phyloP scores from a whole-genome alignment of 2,113 vertebrate species.

The Mus musculus region DNA sequence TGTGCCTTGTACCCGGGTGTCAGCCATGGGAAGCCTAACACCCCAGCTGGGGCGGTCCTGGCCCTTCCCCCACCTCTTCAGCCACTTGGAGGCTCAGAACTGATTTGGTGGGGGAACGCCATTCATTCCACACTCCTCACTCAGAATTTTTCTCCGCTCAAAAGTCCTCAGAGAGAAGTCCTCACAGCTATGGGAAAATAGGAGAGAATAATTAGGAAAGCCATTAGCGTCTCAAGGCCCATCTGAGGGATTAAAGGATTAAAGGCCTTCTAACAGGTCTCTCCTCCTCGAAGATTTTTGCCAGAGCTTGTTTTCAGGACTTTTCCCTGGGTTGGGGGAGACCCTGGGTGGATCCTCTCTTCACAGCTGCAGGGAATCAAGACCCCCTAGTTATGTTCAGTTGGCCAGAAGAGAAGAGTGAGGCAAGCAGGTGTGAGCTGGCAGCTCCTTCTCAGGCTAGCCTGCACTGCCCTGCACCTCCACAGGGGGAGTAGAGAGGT shows the following conservation, averaged over 20 bases:
- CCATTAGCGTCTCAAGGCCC: constrained; percentile 87
- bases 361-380: constrained; percentile 60
- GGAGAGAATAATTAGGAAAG: constrained; percentile 87
- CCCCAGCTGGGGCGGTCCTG: constrained; percentile 69
- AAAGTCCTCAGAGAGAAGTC: constrained; percentile 85
- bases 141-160: constrained; percentile 79
- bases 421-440: constrained; percentile 9
- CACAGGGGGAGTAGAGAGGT: not conserved
- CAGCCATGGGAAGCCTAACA: not conserved
- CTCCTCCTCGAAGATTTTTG: constrained; percentile 80
- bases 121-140: constrained; percentile 72
- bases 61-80: constrained; percentile 78
- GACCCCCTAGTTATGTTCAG: not conserved
- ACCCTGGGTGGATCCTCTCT: constrained; percentile 52
- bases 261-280: constrained; percentile 78
- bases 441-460: not conserved
- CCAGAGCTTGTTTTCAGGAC: constrained; percentile 60
- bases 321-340: constrained; percentile 52
- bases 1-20: not conserved
- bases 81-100: not conserved
- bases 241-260: constrained; percentile 91
- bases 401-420: not conserved
- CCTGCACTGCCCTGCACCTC: not conserved
- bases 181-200: constrained; percentile 86
- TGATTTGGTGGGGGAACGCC: constrained; percentile 66